Evolutionary conservation across 1,140 invertebrate species (phyloP), one percentile per base, ranked within the genome.

Genomic region (Whitmania pigra): DNA sequence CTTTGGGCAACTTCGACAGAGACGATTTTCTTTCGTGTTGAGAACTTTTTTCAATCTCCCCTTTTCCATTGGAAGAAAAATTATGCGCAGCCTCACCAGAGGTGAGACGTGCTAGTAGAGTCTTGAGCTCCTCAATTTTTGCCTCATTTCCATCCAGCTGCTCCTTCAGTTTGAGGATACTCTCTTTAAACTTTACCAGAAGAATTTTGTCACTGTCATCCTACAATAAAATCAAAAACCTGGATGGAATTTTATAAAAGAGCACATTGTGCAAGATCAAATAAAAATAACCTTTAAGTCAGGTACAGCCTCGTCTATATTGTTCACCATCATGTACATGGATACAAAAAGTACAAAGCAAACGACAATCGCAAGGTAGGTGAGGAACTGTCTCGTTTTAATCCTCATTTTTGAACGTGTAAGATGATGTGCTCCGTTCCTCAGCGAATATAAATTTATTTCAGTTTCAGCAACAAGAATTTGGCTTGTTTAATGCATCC

Each of bases 251-350:
- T 4, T 1, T 13, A 7, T 25, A n/a, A 63, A 25, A 63, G 18
- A 20, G 2, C 20, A 63, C 18, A 15, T 25, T 25, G 11, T 63
- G 22, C 9, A 25, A 63, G 9, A 13, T 31, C 22, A 18, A 63
- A 22, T 63, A n/a, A 63, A 63, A 63, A 63, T 63, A 63, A 63
- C 22, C 29, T 31, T 63, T 63, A 63, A 63, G 29, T 63, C 57
- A 17, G 29, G 57, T 31, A 63, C 57, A n/a, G 57, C 20, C 11
- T 63, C 57, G 15, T 63, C 57, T 25, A 63, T 63, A 15, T 63
- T 63, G 29, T 63, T 63, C 57, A 63, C 22, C 57, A 63, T 63
- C 22, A 63, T 25, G 22, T 22, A 63, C 57, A 63, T 63, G 9
- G 57, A 63, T 0, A 63, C 6, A 31, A 63, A 63, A 22, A 63